phyloP scores from a whole-genome alignment of 2,888 invertebrate genomes.

The Ctena decussata region DNA sequence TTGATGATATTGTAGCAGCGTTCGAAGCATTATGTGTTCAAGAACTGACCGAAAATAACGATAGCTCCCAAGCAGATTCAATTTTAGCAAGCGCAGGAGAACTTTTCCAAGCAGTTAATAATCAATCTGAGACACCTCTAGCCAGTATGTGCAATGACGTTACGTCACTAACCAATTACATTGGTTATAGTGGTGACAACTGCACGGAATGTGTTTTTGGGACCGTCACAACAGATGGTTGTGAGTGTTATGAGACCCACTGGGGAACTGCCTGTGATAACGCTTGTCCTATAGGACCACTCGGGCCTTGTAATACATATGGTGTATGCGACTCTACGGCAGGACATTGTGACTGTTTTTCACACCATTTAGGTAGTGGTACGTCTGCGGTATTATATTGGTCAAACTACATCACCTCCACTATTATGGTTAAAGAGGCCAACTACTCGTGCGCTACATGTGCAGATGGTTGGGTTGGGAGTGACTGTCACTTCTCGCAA shows the following conservation, averaged over 20 bases:
- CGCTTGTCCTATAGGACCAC: slow-evolving; percentile 62
- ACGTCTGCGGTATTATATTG: slow-evolving; percentile 60
- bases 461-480: slow-evolving; percentile 71
- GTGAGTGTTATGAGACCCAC: slow-evolving; percentile 67
- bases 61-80: slow-evolving; percentile 54
- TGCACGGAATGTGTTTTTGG: slow-evolving; percentile 71
- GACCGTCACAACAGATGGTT: slow-evolving; percentile 33
- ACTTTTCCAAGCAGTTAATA: slow-evolving; percentile 39
- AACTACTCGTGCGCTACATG: slow-evolving; percentile 70
- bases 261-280: slow-evolving; percentile 69
- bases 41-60: slow-evolving; percentile 44
- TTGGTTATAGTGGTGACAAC: slow-evolving; percentile 56
- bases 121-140: slow-evolving; percentile 47
- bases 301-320: slow-evolving; percentile 65
- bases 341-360: slow-evolving; percentile 69
- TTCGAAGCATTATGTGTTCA: slow-evolving; percentile 59
- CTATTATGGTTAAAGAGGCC: not conserved
- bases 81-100: slow-evolving; percentile 50
- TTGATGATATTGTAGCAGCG: slow-evolving; percentile 37
- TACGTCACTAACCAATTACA: slow-evolving; percentile 30
- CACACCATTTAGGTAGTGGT: slow-evolving; percentile 60
- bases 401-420: slow-evolving; percentile 37
- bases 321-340: slow-evolving; percentile 64
- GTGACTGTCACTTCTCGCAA: slow-evolving; percentile 69
- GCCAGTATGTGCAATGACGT: slow-evolving; percentile 40